Percentiles rank a stretch among this genome's conserved stretches.
These are phyloP conservation scores for Alethe diademata DNA, from an alignment of 2,113 vertebrate genomes.

Conservation along the genomic window DNA sequence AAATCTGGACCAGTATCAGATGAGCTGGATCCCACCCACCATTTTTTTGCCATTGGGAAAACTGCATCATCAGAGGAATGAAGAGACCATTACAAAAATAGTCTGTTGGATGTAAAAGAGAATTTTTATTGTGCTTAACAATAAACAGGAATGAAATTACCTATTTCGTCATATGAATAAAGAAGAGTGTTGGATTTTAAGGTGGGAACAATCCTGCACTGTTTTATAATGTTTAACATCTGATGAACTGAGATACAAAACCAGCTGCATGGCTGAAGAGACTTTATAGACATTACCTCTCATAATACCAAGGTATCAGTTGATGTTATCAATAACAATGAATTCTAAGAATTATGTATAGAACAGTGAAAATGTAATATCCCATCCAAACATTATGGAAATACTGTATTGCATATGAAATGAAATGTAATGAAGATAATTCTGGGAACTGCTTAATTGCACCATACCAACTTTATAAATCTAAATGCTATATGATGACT, in stretches of 20 bases:
- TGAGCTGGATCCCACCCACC: background rate
- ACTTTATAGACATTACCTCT: background rate
- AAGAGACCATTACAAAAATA: background rate
- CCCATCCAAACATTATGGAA: background rate
- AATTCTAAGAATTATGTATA: background rate
- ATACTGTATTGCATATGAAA: background rate
- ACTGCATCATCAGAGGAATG: background rate
- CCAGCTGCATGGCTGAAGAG: background rate
- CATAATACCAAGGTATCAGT: background rate
- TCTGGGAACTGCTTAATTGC: background rate
- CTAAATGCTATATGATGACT: background rate
- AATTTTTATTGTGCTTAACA: background rate
- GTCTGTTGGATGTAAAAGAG: background rate
- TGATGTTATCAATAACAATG: background rate
- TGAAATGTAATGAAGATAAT: background rate
- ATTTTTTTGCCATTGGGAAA: background rate
- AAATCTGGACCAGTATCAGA: background rate
- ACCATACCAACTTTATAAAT: background rate
- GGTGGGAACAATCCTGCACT: background rate
- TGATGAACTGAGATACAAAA: background rate
- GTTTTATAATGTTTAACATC: background rate
- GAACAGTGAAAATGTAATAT: background rate
- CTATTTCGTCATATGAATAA: background rate
- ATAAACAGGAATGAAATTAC: background rate
- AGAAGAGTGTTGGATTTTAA: background rate